Evolutionary conservation across 1,140 invertebrate genomes (phyloP), one percentile per base, ranked within the genome.

Genomic region (Bombus fervidus): DNA sequence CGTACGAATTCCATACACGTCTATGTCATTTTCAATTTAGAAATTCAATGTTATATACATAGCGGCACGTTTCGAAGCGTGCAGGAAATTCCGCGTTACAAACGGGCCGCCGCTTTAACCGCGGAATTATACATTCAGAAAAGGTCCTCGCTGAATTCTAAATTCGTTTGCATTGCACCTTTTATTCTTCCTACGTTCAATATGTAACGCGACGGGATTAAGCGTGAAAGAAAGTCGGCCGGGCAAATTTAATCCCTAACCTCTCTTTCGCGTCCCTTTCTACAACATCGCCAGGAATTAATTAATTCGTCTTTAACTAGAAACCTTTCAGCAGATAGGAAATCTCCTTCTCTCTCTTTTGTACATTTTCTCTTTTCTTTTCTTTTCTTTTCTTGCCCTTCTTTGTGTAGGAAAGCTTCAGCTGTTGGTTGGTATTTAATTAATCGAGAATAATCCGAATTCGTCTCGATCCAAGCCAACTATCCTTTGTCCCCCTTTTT

Each of bases 391-490:
- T 18, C 13, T 74, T 31, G 9, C 25, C 15, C 13, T 57, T 28
- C 6, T 59, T 72, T 72, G 22, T 39, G 74, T 71, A 68, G 22
- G 66, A 71, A 47, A 59, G 37, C 76, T 64, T 68, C 69, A 84
- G 73, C 68, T 81, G 83, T 87, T 81, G 73, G 75, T 85, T 73
- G 91, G 88, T 91, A 92, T 92, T 92, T 91, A 91, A 92, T 92
- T 92, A 92, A 92, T 92, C 89, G 76, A 90, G 86, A 91, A 91
- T 92, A 91, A 92, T 92, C 75, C 72, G 82, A 91, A 91, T 91
- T 91, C 86, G 89, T 72, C 73, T 41, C 82, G 75, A 53, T 68
- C 66, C 72, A 75, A 68, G 34, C 41, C 31, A 13, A 62, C 81
- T 64, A 59, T 59, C 74, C 37, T 69, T 76, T 59, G 37, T 62